Percentiles rank a stretch among this genome's conserved stretches.
Evolutionary conservation across 2,113 vertebrate species (phyloP).

Genomic region (Tragelaphus scriptus): DNA sequence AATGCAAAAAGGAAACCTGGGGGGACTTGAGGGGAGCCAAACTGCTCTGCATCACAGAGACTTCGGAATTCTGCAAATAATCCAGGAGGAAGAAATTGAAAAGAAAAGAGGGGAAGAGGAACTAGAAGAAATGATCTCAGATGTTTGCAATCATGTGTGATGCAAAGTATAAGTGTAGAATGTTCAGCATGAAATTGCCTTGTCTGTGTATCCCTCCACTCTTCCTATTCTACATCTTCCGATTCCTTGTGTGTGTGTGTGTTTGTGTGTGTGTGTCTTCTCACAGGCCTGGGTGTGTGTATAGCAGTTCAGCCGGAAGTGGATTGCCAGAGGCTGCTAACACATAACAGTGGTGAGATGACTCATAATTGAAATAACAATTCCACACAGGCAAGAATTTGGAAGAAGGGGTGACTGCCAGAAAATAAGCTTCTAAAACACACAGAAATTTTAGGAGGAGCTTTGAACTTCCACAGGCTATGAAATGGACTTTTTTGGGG

Average conservation of each 20-base stretch:
- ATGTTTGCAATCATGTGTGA: rapidly evolving
- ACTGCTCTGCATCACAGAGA: too few species aligned
- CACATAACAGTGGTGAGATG: not conserved
- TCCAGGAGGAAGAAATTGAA: not conserved
- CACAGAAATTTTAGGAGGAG: not conserved
- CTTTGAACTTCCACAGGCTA: not conserved
- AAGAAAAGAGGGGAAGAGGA: not conserved
- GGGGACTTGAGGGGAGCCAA: not conserved
- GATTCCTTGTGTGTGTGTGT: not conserved
- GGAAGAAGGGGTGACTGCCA: not conserved
- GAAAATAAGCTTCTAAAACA: not conserved
- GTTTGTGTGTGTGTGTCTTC: not conserved
- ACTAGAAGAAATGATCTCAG: rapidly evolving
- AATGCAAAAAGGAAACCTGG: not conserved
- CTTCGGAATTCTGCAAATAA: not conserved
- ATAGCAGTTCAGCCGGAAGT: not conserved
- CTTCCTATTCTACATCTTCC: rapidly evolving
- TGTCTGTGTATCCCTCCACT: rapidly evolving
- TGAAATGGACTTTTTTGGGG: not conserved
- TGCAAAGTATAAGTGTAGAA: rapidly evolving
- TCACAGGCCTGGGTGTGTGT: not conserved
- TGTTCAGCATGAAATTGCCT: rapidly evolving
- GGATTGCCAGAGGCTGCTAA: not conserved
- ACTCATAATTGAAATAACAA: not conserved
- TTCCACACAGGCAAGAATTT: not conserved